Conservation (phyloP, 2,797 vertebrate genomes). For the Squalus acanthias region DNA sequence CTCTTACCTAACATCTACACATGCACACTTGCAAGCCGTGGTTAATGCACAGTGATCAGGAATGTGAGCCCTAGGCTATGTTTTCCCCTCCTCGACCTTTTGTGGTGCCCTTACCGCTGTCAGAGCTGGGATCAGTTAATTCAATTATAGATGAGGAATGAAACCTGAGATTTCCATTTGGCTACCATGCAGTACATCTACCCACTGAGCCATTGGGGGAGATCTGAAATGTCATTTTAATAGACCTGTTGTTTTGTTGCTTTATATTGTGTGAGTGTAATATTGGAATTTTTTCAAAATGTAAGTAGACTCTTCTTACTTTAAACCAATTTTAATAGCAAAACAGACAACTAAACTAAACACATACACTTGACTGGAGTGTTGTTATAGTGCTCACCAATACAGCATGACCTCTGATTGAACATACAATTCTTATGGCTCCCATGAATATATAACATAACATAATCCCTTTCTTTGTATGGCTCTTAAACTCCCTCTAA, state of each 20-base stretch:
- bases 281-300: background rate
- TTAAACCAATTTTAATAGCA: background rate
- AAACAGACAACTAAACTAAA: background rate
- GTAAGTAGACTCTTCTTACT: too few species aligned
- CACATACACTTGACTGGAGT: background rate
- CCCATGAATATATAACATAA: background rate
- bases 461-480: background rate
- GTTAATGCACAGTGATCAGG: background rate
- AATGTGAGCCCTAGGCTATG: background rate
- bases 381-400: background rate
- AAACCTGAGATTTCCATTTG: background rate
- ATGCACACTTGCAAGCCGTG: background rate
- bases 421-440: background rate
- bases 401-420: slow-evolving; percentile 16
- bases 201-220: background rate
- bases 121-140: background rate
- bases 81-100: background rate
- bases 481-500: background rate
- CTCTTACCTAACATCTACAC: background rate
- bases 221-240: background rate
- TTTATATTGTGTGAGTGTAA: background rate
- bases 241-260: background rate
- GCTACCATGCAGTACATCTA: background rate
- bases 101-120: background rate
- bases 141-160: background rate